A percentile compares a stretch with the other conserved stretches of the same genome.
These are phyloP conservation scores for Parnassius smintheus DNA, from an alignment of 2,888 invertebrate genomes.

Conservation along the genomic window DNA sequence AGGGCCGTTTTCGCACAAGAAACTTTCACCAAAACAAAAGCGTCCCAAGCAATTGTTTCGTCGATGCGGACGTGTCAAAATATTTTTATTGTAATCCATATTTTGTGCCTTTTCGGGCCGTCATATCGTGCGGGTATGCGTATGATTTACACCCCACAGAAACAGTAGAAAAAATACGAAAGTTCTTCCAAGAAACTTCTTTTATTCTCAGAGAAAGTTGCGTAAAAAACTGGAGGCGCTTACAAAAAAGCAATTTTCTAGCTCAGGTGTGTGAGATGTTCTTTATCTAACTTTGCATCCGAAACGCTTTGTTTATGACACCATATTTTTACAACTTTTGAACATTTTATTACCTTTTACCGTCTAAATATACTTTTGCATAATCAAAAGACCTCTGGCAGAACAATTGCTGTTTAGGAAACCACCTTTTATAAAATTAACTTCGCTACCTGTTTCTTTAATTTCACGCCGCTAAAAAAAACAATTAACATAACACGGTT, in stretches of 20 bases:
- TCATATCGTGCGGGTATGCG: slow-evolving; percentile 58
- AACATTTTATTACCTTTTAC: slow-evolving; percentile 76
- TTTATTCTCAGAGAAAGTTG: slow-evolving; percentile 78
- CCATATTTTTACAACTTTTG: slow-evolving; percentile 77
- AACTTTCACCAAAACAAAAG: slow-evolving; percentile 56
- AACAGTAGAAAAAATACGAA: slow-evolving; percentile 52
- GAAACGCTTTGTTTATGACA: slow-evolving; percentile 77
- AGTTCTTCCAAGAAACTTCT: slow-evolving; percentile 75
- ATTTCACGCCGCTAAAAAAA: not conserved
- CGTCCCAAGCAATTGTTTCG: slow-evolving; percentile 49
- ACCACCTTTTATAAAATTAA: slow-evolving; percentile 49
- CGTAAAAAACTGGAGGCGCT: slow-evolving; percentile 78
- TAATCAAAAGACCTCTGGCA: slow-evolving; percentile 56
- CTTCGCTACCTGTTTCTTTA: slow-evolving; percentile 59
- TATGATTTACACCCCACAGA: slow-evolving; percentile 67
- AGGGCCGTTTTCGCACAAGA: slow-evolving; percentile 33
- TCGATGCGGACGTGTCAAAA: slow-evolving; percentile 59
- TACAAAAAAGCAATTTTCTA: slow-evolving; percentile 81
- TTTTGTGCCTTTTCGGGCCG: slow-evolving; percentile 59
- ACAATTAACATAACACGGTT: not conserved
- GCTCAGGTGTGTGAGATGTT: slow-evolving; percentile 82
- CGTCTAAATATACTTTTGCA: slow-evolving; percentile 59
- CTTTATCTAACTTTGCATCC: slow-evolving; percentile 82
- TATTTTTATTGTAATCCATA: slow-evolving; percentile 70
- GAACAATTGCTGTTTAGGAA: slow-evolving; percentile 67